Base-by-base conservation (phyloP, 2,797 vertebrate species). In the Melanotaenia maccullochi region DNA sequence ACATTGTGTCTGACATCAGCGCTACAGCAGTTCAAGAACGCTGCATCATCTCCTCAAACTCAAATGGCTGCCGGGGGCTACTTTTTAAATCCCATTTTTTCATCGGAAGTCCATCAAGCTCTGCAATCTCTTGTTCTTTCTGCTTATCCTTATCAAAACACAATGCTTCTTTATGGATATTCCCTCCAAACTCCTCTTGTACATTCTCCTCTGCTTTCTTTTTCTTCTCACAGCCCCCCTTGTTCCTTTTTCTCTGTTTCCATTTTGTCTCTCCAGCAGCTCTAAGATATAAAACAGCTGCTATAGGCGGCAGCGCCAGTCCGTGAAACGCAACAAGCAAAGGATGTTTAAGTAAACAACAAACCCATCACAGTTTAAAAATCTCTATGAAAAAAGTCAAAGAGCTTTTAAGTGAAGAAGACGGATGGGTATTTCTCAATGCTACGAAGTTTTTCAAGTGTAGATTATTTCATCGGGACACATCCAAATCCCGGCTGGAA, bases 1-100 rank as follows among this genome's bases (percentile, higher is more conserved):
- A 79, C 85, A 85, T 90, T 92, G 84, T 25, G 67, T 82, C 69
- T 85, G 87, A 87, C 81, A 84, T 81, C 76, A 67, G 60, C 3
- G 18, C 58, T 64, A 18, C 75, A 78, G 72, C 47, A 68, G 57
- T 75, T 82, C 67, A 62, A 56, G n/a, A 66, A 80, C 16, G 57
- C 78, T 2, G 25, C 77, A 65, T 75, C 75, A 57, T 60, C 73
- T 74, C 70, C 60, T 80, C 61, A 51, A 62, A 78, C 73, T 75
- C 85, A 73, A 42, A 74, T 71, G 81, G 68, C 81, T 60, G 82
- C 84, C 72, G 0, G 20, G 65, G 81, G 81, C 78, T 20, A 60
- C 13, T 24, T 61, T 61, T 76, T 52, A 79, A 87, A 83, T 82
- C 84, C 73, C 44, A 0, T 63, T 54, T 71, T 86, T 84, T 71